Conservation (phyloP, 1,140 invertebrate genomes). For the Penaeus indicus region DNA sequence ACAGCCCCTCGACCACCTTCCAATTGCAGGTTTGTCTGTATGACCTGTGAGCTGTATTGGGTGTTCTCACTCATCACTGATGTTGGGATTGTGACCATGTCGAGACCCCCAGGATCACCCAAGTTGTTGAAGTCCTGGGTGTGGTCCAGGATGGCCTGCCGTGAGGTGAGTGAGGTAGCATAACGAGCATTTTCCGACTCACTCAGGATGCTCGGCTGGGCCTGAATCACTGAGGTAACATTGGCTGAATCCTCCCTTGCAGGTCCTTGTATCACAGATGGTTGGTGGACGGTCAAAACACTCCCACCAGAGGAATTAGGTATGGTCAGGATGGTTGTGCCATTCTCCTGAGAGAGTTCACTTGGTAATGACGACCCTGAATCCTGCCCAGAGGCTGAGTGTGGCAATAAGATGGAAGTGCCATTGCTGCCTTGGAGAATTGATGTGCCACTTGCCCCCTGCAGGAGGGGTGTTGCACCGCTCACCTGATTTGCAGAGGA, state of each 20-base stretch:
- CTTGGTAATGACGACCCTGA: constrained; percentile 26
- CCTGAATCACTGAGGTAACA: constrained; percentile 58
- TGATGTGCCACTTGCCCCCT: constrained; percentile 19
- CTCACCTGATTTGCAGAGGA: constrained; percentile 31
- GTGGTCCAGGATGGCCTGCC: constrained; percentile 38
- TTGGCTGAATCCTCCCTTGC: constrained; percentile 39
- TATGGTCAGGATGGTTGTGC: constrained; percentile 38
- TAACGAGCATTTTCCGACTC: constrained; percentile 29
- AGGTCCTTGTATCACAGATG: constrained; percentile 58
- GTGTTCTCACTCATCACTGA: constrained; percentile 38
- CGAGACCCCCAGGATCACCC: constrained; percentile 43
- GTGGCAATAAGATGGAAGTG: constrained; percentile 33
- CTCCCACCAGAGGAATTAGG: constrained; percentile 35
- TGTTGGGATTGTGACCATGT: constrained; percentile 47
- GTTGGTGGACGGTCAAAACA: constrained; percentile 50
- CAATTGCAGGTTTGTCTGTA: constrained; percentile 44
- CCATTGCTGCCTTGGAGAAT: constrained; percentile 44
- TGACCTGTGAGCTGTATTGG: not conserved
- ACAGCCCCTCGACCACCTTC: constrained; percentile 31
- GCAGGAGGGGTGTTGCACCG: constrained; percentile 36
- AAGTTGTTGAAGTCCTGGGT: constrained; percentile 44
- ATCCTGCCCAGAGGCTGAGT: constrained; percentile 16
- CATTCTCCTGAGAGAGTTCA: constrained; percentile 19
- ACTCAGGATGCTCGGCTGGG: constrained; percentile 42
- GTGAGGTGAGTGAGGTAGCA: constrained; percentile 29